Evolutionary conservation across 2,113 vertebrate genomes (phyloP).

Genomic region (Hippocampus comes): DNA sequence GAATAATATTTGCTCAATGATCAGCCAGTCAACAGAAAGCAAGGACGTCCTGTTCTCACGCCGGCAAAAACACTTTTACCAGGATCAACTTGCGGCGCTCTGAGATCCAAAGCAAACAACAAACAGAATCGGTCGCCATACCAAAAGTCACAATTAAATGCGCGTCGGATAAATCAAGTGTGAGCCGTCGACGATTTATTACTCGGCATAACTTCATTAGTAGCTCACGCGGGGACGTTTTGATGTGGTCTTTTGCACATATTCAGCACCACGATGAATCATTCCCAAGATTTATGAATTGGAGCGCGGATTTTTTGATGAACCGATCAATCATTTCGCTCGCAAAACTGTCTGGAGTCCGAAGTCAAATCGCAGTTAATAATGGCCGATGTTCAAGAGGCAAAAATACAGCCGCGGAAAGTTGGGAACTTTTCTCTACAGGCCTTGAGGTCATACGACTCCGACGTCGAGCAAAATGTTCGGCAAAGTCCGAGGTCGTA

Average conservation of each 20-base stretch:
- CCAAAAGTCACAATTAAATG: slow-evolving; percentile 10
- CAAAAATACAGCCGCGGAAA: not conserved
- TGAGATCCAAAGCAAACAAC: slow-evolving; percentile 1
- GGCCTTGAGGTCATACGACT: too few species aligned
- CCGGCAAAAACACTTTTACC: too few species aligned
- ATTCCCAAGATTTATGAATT: slow-evolving; percentile 5
- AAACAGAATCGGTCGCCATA: not conserved
- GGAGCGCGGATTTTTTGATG: not conserved
- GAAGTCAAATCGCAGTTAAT: not conserved
- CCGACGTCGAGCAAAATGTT: too few species aligned
- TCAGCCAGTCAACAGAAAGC: not conserved
- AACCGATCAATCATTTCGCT: slow-evolving; percentile 5
- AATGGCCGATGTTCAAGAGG: not conserved
- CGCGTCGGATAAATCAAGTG: not conserved
- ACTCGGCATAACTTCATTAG: slow-evolving; percentile 17
- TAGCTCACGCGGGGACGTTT: not conserved
- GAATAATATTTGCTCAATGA: too few species aligned
- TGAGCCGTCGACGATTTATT: slow-evolving; percentile 24
- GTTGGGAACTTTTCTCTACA: not conserved
- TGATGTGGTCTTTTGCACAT: not conserved
- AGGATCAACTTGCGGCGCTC: not conserved
- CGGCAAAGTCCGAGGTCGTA: too few species aligned
- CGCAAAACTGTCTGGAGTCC: slow-evolving; percentile 1
- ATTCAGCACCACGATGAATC: not conserved
- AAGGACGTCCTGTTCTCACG: not conserved